Percentiles rank a stretch among this genome's conserved stretches.
Conservation (phyloP, 2,113 vertebrate genomes). For the Pseudolaguvia tuberculata region DNA sequence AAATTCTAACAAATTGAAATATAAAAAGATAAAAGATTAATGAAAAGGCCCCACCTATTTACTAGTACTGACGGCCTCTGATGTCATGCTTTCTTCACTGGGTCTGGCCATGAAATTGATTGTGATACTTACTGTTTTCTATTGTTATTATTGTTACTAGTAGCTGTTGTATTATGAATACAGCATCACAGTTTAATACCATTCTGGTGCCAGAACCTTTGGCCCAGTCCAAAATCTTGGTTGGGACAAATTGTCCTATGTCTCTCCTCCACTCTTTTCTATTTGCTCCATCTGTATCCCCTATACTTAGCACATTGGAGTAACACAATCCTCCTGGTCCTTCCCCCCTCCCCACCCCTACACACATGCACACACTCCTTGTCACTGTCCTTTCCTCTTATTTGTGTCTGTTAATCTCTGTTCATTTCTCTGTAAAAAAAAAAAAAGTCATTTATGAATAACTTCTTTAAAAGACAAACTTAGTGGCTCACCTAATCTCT, state of each 20-base stretch:
- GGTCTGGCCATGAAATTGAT: neutral
- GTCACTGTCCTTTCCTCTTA: neutral
- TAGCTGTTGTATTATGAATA: neutral
- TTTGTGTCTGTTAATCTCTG: neutral
- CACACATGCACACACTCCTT: neutral
- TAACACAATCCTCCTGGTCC: slow-evolving; percentile 42
- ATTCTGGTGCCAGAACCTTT: neutral
- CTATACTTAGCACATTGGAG: slow-evolving; percentile 42
- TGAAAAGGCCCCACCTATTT: neutral
- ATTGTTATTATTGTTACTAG: too few relatives aligned
- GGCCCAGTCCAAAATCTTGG: too few relatives aligned
- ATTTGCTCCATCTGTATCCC: slow-evolving; percentile 27
- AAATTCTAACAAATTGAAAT: neutral
- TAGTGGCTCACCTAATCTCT: neutral
- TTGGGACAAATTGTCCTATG: slow-evolving; percentile 49
- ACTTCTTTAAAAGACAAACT: too few relatives aligned
- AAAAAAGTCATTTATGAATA: too few relatives aligned
- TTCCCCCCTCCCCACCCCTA: neutral
- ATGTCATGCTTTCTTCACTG: neutral
- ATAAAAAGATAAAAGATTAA: neutral
- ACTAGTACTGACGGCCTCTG: neutral
- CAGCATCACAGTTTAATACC: neutral
- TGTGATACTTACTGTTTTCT: neutral
- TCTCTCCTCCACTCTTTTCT: neutral
- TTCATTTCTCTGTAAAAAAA: neutral